Evolutionary conservation across 1,140 invertebrate species (phyloP), one percentile per base, ranked within the genome.

Genomic region (Pantala flavescens): DNA sequence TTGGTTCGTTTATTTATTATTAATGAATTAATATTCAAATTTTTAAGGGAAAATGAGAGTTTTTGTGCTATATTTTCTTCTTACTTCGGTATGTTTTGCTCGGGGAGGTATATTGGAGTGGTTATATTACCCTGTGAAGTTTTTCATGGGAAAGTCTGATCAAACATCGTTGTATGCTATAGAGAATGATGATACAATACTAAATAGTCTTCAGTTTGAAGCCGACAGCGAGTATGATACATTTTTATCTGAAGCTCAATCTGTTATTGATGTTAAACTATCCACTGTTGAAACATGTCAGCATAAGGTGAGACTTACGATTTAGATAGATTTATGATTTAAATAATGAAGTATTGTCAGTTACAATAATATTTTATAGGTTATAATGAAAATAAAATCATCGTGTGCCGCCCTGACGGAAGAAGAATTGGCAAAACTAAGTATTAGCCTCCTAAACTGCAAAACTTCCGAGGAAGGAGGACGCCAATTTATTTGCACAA

Each of bases 391-490:
- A 78, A 82, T 90, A 73, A 84, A 84, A 79, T 83, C 82, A 3
- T 85, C 87, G 0, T 90, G 89, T 78, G 80, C 82, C 49, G 80
- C 82, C 21, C 83, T 91, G 79, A 85, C 85, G 21, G 89, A 91
- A 77, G 89, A 91, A 77, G 84, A 90, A 72, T 78, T 91, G 24
- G 87, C 88, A 0, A 90, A 90, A 81, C 78, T 91, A 16, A 86
- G 88, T 72, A 89, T 91, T 42, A 86, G 88, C 80, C 82, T 91
- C 23, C 81, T 91, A 21, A 91, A 91, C 79, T 91, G 90, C 81
- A 89, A 91, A 76, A 88, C 87, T 2, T 82, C 83, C 49, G 84
- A 85, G 11, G 90, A 91, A 79, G 86, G 88, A 0, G 81, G 89
- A 74, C 83, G 84, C 78, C 82, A 85, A 23, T 90, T 84, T 80